phyloP scores from a whole-genome alignment of 2,888 invertebrate genomes.

The Camptogramma bilineatum region DNA sequence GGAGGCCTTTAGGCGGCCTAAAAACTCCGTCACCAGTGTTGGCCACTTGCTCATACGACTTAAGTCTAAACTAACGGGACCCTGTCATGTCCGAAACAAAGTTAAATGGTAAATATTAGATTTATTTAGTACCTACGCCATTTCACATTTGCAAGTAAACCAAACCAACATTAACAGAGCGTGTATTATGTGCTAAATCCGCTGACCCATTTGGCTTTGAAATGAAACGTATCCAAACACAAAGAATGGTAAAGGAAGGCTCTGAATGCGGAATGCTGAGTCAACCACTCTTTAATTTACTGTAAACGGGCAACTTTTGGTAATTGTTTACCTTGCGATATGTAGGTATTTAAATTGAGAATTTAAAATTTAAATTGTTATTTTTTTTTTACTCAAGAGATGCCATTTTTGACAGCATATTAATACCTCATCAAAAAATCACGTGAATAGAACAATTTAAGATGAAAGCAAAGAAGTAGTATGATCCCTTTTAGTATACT shows the following conservation, averaged over 20 bases:
- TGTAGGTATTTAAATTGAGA: no score
- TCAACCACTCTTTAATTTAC: slow-evolving; percentile 58
- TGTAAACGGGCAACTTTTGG: neutral
- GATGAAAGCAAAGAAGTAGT: no score
- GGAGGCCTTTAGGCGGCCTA: no score
- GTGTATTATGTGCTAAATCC: slow-evolving; percentile 61
- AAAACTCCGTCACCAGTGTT: no score
- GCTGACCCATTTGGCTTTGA: slow-evolving; percentile 78
- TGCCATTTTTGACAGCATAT: no score
- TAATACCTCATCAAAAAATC: no score
- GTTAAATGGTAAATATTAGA: neutral
- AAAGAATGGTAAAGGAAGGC: slow-evolving; percentile 66
- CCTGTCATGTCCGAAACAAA: neutral
- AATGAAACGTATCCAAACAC: slow-evolving; percentile 71
- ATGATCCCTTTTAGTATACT: no score
- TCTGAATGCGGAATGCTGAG: slow-evolving; percentile 71
- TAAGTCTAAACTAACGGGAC: no score
- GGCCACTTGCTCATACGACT: no score
- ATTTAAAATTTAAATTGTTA: no score
- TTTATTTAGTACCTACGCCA: neutral
- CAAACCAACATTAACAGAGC: slow-evolving; percentile 46
- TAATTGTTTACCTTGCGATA: neutral
- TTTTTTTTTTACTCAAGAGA: no score
- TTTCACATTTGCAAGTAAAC: neutral
- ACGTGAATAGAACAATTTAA: no score